A percentile compares a stretch with the other conserved stretches of the same genome.
Evolutionary conservation across 2,888 invertebrate species (phyloP).

Genomic region (Acrobeloides nanus): DNA sequence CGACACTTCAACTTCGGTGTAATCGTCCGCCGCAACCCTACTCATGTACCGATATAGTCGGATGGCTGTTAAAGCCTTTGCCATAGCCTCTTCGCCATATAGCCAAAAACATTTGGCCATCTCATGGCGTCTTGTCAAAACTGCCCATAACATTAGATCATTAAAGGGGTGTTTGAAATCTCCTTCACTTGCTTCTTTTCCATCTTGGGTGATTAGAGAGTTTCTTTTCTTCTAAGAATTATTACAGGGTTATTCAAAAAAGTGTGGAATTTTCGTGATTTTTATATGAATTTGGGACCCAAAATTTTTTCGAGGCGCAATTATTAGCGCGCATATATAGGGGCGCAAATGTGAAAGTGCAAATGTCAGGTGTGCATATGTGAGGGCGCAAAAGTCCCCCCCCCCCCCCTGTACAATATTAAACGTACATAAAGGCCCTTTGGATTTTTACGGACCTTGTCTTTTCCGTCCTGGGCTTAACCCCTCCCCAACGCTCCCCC

Average conservation of each 20-base stretch:
- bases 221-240: no score
- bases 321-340: no score
- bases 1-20: slow-evolving; percentile 80
- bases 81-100: slow-evolving; percentile 60
- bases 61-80: slow-evolving; percentile 58
- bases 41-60: slow-evolving; percentile 95
- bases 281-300: no score
- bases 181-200: no score
- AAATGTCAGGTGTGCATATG: no score
- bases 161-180: slow-evolving; percentile 72
- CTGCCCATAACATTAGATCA: slow-evolving; percentile 83
- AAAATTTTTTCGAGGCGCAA: no score
- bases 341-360: no score
- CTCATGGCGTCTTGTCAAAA: slow-evolving; percentile 87
- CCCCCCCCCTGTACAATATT: no score
- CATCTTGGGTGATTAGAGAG: no score
- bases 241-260: no score
- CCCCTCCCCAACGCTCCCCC: background rate
- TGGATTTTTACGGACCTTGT: background rate
- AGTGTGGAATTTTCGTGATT: no score
- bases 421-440: background rate
- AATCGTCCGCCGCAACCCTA: slow-evolving; percentile 88
- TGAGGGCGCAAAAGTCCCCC: no score
- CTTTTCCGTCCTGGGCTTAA: background rate
- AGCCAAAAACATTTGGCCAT: slow-evolving; percentile 91